These are phyloP conservation scores for Leucophora obtusa DNA, from an alignment of 2,888 invertebrate genomes.

Conservation along the genomic window DNA sequence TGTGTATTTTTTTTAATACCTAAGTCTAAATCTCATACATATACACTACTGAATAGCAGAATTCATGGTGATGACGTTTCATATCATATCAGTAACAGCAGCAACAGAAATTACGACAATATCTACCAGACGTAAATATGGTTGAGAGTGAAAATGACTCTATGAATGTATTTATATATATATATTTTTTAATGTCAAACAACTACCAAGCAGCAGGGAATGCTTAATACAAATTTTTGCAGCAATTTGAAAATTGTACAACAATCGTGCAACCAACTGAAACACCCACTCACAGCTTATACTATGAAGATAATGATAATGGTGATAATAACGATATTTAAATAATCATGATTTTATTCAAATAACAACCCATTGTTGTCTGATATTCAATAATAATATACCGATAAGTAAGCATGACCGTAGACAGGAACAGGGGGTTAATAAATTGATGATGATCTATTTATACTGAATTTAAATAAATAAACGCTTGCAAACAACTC, in stretches of 20 bases:
- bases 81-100: background rate
- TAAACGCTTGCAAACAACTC: no score
- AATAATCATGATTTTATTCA: background rate
- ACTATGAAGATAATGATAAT: background rate
- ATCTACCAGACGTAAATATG: background rate
- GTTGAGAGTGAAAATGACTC: background rate
- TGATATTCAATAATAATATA: background rate
- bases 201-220: background rate
- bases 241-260: background rate
- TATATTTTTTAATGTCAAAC: background rate
- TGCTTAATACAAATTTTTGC: background rate
- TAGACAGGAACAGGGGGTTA: no score
- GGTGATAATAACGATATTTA: background rate
- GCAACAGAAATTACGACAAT: background rate
- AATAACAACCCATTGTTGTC: background rate
- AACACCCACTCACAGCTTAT: background rate
- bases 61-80: background rate
- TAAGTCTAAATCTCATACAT: no score
- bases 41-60: background rate
- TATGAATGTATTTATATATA: background rate
- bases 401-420: background rate
- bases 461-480: no score
- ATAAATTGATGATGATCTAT: no score
- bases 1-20: slow-evolving; percentile 11
- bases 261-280: background rate